These are phyloP conservation scores for Thaleichthys pacificus DNA, from an alignment of 2,797 vertebrate genomes.

Conservation along the genomic window DNA sequence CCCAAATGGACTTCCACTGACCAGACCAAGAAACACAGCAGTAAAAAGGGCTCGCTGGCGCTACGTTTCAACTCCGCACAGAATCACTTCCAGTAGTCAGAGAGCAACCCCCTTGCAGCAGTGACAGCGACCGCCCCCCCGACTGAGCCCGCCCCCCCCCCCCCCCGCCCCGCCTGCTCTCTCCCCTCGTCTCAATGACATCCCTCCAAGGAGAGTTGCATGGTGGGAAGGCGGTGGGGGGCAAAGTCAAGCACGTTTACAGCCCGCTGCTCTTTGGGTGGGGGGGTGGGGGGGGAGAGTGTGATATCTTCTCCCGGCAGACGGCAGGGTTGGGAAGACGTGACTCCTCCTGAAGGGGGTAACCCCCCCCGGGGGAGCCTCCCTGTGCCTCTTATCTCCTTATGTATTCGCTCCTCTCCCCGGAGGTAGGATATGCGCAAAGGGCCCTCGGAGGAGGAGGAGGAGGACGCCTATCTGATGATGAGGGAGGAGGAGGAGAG, in stretches of 20 bases:
- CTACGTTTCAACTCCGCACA: too few relatives aligned
- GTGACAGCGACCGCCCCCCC: too few relatives aligned
- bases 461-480: conserved; percentile 7
- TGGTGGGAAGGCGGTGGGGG: background rate
- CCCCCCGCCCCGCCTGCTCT: background rate
- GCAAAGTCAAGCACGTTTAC: conserved; percentile 17
- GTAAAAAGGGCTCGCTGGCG: too few relatives aligned
- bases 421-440: conserved; percentile 3
- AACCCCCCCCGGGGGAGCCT: conserved; percentile 19
- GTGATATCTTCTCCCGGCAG: conserved; percentile 45
- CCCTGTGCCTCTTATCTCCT: background rate
- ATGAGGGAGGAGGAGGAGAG: too few relatives aligned
- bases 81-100: too few relatives aligned
- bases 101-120: too few relatives aligned
- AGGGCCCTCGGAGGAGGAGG: background rate
- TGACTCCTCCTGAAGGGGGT: conserved; percentile 34
- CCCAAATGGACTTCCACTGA: too few relatives aligned
- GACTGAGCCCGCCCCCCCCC: too few relatives aligned
- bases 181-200: background rate
- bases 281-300: background rate
- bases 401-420: conserved; percentile 8
- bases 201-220: background rate
- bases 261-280: background rate
- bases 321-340: conserved; percentile 17
- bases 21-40: too few relatives aligned